Evolutionary conservation across 2,113 vertebrate species (phyloP).

Genomic region (Varanus komodoensis): DNA sequence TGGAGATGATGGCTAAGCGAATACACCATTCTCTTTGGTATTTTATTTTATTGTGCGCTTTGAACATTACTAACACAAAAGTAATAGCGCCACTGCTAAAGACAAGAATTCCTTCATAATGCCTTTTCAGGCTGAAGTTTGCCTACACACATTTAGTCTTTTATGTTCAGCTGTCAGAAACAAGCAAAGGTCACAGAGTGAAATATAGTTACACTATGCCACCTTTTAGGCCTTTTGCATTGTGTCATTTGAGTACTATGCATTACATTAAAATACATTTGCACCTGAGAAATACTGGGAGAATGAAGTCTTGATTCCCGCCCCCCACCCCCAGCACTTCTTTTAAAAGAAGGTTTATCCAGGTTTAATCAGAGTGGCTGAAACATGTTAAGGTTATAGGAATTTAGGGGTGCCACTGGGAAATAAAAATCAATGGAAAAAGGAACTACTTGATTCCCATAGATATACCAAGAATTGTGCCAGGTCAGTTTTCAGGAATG

Average conservation of each 20-base stretch:
- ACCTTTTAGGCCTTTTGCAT: constrained; percentile 39
- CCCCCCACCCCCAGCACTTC: neutral
- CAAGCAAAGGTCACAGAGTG: constrained; percentile 26
- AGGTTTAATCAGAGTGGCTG: neutral
- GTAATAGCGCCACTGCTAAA: neutral
- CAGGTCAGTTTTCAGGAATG: constrained; percentile 20
- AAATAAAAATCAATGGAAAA: constrained; percentile 11
- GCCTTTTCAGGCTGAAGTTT: neutral
- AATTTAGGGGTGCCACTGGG: neutral
- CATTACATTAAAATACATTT: constrained; percentile 51
- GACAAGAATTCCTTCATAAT: neutral
- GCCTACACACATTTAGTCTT: constrained; percentile 26
- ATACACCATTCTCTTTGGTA: neutral
- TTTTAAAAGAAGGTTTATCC: neutral
- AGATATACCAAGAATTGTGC: neutral
- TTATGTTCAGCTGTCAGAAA: constrained; percentile 37
- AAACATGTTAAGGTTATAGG: neutral
- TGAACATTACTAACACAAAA: neutral
- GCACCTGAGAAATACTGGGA: neutral
- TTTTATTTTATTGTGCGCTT: too few species aligned
- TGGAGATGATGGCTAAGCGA: neutral
- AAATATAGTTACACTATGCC: constrained; percentile 36
- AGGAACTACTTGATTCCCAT: neutral
- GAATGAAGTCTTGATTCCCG: constrained; percentile 11
- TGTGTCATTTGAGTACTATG: constrained; percentile 39